phyloP scores from a whole-genome alignment of 2,888 invertebrate species.

The Drosophila anomelani region DNA sequence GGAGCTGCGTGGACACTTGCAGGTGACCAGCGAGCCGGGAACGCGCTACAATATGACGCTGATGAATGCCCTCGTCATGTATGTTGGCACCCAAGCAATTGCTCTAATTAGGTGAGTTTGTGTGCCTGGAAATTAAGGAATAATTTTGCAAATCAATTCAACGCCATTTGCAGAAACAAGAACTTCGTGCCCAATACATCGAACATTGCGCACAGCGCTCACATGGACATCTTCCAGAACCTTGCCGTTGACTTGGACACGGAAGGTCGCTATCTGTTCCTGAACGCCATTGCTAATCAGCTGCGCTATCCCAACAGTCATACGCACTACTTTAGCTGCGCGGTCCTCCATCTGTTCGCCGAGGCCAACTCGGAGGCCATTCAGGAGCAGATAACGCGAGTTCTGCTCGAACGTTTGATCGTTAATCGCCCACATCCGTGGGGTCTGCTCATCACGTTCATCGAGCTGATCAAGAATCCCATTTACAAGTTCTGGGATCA shows the following conservation, averaged over 20 bases:
- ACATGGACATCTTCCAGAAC: slow-evolving; percentile 99
- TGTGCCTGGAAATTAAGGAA: too few species aligned
- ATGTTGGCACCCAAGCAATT: slow-evolving; percentile 99
- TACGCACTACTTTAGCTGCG: slow-evolving; percentile 99
- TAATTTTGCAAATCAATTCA: background rate
- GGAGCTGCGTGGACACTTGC: slow-evolving; percentile 95
- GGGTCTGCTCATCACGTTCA: slow-evolving; percentile 99
- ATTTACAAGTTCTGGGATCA: slow-evolving; percentile 99
- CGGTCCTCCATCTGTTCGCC: slow-evolving; percentile 97
- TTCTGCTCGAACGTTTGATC: slow-evolving; percentile 97
- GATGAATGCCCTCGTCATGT: slow-evolving; percentile 98
- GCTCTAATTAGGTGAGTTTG: slow-evolving; percentile 88
- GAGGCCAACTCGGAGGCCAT: slow-evolving; percentile 99
- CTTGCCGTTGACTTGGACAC: slow-evolving; percentile 98
- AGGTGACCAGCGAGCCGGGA: slow-evolving; percentile 94
- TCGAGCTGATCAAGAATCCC: slow-evolving; percentile 99
- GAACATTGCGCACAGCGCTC: slow-evolving; percentile 99
- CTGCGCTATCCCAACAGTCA: slow-evolving; percentile 99
- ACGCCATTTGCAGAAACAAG: slow-evolving; percentile 88
- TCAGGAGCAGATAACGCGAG: slow-evolving; percentile 99
- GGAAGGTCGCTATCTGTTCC: slow-evolving; percentile 97
- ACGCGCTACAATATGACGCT: slow-evolving; percentile 97
- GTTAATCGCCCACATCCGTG: slow-evolving; percentile 99
- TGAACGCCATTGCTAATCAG: slow-evolving; percentile 99
- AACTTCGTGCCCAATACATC: slow-evolving; percentile 97